Conservation (phyloP, 2,113 vertebrate genomes). For the Silurus glanis region DNA sequence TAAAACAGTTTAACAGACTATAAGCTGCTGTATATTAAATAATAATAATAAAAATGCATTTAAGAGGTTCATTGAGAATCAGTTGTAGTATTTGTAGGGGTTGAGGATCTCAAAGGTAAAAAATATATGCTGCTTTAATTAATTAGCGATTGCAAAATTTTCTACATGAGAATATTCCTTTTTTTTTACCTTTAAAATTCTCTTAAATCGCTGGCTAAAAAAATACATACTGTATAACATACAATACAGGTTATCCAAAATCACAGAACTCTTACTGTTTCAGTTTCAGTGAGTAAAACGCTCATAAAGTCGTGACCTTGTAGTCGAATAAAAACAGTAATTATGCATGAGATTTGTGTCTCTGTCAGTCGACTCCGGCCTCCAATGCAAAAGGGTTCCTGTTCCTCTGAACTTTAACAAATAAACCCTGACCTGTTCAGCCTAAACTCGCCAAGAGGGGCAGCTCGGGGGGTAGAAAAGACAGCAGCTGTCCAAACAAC, state of each 20-base stretch:
- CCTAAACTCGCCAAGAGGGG: constrained; percentile 51
- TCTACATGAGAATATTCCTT: not conserved
- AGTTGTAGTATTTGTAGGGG: not conserved
- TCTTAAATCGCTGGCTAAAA: not conserved
- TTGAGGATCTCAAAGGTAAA: not conserved
- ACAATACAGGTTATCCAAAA: not conserved
- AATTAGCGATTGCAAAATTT: not conserved
- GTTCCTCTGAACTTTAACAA: constrained; percentile 58
- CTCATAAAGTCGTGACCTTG: not conserved
- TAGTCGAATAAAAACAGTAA: constrained; percentile 11
- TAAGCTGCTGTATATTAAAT: not conserved
- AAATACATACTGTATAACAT: not conserved
- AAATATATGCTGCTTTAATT: not conserved
- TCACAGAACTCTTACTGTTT: not conserved
- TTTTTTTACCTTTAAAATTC: not conserved
- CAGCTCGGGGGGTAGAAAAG: constrained; percentile 42
- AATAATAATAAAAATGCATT: not conserved
- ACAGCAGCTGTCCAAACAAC: constrained; percentile 74
- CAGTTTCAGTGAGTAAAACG: not conserved
- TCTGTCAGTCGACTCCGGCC: constrained; percentile 53
- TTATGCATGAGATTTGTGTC: constrained; percentile 54
- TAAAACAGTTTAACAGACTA: not conserved
- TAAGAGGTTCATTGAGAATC: not conserved
- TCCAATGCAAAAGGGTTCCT: constrained; percentile 52
- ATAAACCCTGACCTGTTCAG: constrained; percentile 47